Evolutionary conservation across 2,888 invertebrate species (phyloP).

Genomic region (Eumacrocentrus americanus): DNA sequence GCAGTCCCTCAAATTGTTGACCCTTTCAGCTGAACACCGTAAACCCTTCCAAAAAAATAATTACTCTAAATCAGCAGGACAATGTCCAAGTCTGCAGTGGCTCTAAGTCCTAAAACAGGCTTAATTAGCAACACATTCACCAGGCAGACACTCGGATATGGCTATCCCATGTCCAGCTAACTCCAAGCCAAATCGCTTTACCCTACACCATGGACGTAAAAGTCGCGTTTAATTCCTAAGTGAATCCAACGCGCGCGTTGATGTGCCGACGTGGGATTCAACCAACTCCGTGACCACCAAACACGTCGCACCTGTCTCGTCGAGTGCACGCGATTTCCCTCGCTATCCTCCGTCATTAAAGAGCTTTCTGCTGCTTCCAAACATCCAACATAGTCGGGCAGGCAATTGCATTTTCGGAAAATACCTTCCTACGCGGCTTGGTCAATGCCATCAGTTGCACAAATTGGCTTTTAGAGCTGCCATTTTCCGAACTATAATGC

Average conservation of each 20-base stretch:
- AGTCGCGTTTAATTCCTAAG: constrained; percentile 48
- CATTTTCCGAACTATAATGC: neutral
- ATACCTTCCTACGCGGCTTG: neutral
- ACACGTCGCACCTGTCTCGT: constrained; percentile 27
- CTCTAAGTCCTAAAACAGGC: constrained; percentile 46
- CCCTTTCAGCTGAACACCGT: too few species aligned
- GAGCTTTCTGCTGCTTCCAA: neutral
- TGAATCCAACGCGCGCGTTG: neutral
- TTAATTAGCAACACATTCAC: constrained; percentile 47
- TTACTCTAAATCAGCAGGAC: neutral
- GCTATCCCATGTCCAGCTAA: constrained; percentile 56
- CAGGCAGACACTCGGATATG: constrained; percentile 43
- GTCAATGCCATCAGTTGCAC: neutral
- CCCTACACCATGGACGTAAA: constrained; percentile 45
- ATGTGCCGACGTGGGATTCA: neutral
- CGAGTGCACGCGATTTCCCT: constrained; percentile 22
- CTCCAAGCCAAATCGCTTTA: constrained; percentile 58
- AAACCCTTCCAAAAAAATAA: too few species aligned
- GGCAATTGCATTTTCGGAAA: neutral
- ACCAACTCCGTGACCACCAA: constrained; percentile 25
- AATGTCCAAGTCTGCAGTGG: neutral
- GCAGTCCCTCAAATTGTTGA: too few species aligned
- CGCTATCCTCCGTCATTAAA: neutral
- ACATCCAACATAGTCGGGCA: neutral
- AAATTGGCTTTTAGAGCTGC: neutral